These are phyloP conservation scores for Sycophaga agraensis DNA, from an alignment of 1,140 invertebrate genomes.

Conservation along the genomic window DNA sequence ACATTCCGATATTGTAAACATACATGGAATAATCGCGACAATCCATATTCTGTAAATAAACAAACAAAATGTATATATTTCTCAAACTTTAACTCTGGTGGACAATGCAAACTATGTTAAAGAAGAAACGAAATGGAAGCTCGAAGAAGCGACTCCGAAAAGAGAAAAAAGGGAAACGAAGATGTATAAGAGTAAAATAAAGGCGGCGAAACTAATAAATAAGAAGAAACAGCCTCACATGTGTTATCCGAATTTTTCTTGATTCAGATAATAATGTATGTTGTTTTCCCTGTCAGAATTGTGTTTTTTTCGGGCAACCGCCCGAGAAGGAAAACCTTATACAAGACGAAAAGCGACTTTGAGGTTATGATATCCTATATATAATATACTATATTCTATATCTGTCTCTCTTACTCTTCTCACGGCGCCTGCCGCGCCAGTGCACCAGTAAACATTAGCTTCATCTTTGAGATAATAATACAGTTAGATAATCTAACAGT, in stretches of 20 bases:
- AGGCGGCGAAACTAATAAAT: not conserved
- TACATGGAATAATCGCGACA: too few species aligned
- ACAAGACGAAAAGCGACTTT: slow-evolving; percentile 4
- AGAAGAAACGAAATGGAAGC: slow-evolving; percentile 18
- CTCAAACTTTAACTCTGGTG: not conserved
- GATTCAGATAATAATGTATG: not conserved
- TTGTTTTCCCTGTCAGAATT: not conserved
- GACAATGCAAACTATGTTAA: not conserved
- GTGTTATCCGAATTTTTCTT: not conserved
- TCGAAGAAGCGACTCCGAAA: slow-evolving; percentile 4
- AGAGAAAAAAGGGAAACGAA: not conserved
- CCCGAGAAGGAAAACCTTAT: not conserved
- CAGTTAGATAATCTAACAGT: not conserved
- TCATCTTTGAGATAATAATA: slow-evolving; percentile 6
- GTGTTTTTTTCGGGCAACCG: not conserved
- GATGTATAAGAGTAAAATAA: not conserved
- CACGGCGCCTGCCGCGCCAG: not conserved
- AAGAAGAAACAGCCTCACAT: not conserved
- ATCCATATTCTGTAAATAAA: not conserved
- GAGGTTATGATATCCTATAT: slow-evolving; percentile 6
- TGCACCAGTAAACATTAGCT: slow-evolving; percentile 15
- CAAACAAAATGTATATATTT: not conserved
- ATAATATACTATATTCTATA: slow-evolving; percentile 6
- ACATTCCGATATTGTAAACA: not conserved
- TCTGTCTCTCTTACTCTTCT: slow-evolving; percentile 1